Conservation (phyloP, 2,113 vertebrate genomes). For the Panthera tigris region DNA sequence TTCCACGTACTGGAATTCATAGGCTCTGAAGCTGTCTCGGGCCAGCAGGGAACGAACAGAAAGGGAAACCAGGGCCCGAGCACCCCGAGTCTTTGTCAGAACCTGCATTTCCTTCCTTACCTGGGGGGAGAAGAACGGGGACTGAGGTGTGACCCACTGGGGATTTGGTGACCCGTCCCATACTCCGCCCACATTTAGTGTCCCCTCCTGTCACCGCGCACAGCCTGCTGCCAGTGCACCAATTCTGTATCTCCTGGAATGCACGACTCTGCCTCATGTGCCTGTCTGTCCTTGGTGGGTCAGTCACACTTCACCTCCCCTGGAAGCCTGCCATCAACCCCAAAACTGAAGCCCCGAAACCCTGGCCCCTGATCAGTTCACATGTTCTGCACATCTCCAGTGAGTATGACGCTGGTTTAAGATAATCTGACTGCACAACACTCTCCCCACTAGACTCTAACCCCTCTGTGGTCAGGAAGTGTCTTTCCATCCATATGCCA, state of each 20-base stretch:
- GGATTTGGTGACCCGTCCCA: background rate
- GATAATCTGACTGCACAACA: background rate
- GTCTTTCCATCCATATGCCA: background rate
- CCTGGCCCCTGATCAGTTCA: too few species aligned
- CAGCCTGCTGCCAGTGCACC: background rate
- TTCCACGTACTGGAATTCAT: background rate
- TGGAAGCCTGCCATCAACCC: background rate
- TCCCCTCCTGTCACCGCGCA: background rate
- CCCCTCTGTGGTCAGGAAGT: background rate
- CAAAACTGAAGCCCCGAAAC: background rate
- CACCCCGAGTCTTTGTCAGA: background rate
- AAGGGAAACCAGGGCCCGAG: background rate
- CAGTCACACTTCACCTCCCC: background rate
- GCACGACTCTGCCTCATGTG: background rate
- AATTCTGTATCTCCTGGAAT: background rate
- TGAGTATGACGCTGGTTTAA: background rate
- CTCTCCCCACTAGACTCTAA: background rate
- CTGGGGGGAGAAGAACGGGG: background rate
- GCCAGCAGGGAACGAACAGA: background rate
- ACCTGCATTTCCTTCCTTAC: background rate
- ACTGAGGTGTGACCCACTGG: background rate
- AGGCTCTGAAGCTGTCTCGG: background rate
- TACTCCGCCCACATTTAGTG: background rate
- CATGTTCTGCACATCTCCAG: background rate
- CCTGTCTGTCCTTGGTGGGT: background rate